Base-by-base conservation (phyloP, 2,888 invertebrate genomes). In the Mesorhabditis sp. region DNA sequence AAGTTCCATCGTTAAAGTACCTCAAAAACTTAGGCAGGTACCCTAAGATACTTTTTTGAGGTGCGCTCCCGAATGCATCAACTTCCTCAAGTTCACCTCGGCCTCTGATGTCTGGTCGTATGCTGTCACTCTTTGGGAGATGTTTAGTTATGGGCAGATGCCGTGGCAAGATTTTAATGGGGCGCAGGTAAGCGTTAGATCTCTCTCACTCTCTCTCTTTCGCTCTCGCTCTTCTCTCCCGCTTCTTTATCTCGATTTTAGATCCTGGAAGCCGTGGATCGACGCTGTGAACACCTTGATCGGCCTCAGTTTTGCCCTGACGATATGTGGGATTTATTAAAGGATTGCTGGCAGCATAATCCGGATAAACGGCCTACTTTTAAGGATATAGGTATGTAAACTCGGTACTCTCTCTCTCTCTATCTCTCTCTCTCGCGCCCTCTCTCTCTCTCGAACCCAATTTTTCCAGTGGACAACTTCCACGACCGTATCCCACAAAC, bases 71-170 rank as follows among this genome's bases (percentile, higher is more conserved):
- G 97, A 98, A 87, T 95, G 94, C 86, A 96, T 98, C 80, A 92
- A 94, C 78, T 96, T 93, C 87, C 89, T 97, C 72, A 91, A 93
- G 71, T 98, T 98, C 87, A 98, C 97, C 2, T 93, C 94, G 5
- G 92, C 95, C 5, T 94, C 94, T 70, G 98, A 98, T 86, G 94
- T 96, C 0, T 98, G 97, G 97, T 94, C 97, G 0, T 98, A 92
- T 86, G 97, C 93, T 4, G 94, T 96, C 0, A 94, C 95, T n/a
- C 88, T 98, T 0, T 98, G 97, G 97, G 98, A 98, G 87, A 94
- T 97, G 93, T 98, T 97, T 87, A 94, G 94, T 0, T 97, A 96
- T 85, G 97, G 97, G 1, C 94, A 94, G 86, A 95, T 96, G 87
- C 98, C 98, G 0, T 98, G 97, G 97, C 93, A 93, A 0, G 95